Base-by-base conservation (phyloP, 2,113 vertebrate species). In the Stigmatopora nigra region DNA sequence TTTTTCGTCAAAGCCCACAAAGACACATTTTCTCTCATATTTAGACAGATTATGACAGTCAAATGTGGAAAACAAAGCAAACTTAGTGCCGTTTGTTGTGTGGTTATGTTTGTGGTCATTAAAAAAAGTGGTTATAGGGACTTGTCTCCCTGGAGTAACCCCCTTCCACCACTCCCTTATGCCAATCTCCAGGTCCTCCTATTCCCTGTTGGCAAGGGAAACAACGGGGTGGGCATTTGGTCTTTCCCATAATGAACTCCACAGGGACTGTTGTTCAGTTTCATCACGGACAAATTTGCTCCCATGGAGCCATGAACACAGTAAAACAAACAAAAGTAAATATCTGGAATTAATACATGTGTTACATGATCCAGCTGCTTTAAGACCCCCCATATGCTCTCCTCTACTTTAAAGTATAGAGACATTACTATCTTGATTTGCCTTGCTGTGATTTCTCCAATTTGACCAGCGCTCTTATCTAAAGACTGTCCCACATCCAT, bases 231-330 rank as follows among this genome's bases (percentile, higher is more conserved):
- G 69, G 76, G 81, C 72, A 63, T 61, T 67, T 66, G 72, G 36
- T 61, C 69, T 69, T 75, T 82, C 79, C 68, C 78, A 77, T 91
- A 90, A 91, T 91, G 84, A 91, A 89, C 84, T 90, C 90, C 85
- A 73, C 74, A 41, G 87, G 87, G 90, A 89, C 65, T 53, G 49
- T 52, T 79, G 80, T 85, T 87, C 85, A 88, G 78, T 87, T 84
- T 87, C 83, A 88, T 88, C 82, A 82, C 76, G 41, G 88, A 36
- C 75, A 76, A 84, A 87, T 88, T 84, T 88, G 85, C 85, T 89
- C 85, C 86, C 88, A 79, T 79, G 87, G 82, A 88, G 86, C 83
- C 64, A 45, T 16, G 61, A 71, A 78, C 74, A 76, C 78, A 79
- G 73, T 78, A 71, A 87, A 87, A 89, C 87, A 91, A 88, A 89